Base-by-base conservation (phyloP, 2,113 vertebrate species). In the Poeciliopsis occidentalis region DNA sequence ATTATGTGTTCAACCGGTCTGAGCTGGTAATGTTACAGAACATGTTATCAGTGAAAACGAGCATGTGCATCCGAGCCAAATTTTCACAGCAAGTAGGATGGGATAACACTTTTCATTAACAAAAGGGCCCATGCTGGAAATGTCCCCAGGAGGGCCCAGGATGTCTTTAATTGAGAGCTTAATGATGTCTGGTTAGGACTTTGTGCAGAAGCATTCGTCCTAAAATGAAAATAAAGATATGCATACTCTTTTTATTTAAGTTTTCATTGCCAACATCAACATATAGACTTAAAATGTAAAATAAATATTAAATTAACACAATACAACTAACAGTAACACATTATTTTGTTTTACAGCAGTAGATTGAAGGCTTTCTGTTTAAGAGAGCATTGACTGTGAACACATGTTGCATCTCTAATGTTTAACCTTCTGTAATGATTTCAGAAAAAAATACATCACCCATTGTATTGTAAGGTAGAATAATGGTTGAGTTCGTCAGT, bases 21-120 rank as follows among this genome's bases (percentile, higher is more conserved):
- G 71, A 86, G 44, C 71, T 82, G 80, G 3, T 67, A 24, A 63
- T 34, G 68, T 69, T 60, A 60, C 71, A 85, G 71, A 66, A 87
- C 89, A 88, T 66, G 44, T 5, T 87, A 92, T 92, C 90, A 88
- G 73, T 12, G n/a, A 3, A 1, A 10, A 66, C 2, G 26, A 8
- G 66, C 92, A 89, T 71, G 66, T 89, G 88, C 69, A 29, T 37
- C 19, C 60, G 64, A 8, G 12, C 71, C 79, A 82, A 51, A 54
- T 63, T 92, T 90, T 79, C 91, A 91, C 71, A 54, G 11, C 22
- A 0, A 8, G 17, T 1, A 47, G 51, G 24, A n/a, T 2, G 22
- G 22, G 4, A 24, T 8, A 24, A 24, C 51, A 24, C 22, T 32
- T 73, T 39, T 47, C 15, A 19, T 47, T 5, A 47, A 47, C 44